These are phyloP conservation scores for Tokudaia muenninki DNA, from an alignment of 2,797 vertebrate genomes.

Conservation along the genomic window DNA sequence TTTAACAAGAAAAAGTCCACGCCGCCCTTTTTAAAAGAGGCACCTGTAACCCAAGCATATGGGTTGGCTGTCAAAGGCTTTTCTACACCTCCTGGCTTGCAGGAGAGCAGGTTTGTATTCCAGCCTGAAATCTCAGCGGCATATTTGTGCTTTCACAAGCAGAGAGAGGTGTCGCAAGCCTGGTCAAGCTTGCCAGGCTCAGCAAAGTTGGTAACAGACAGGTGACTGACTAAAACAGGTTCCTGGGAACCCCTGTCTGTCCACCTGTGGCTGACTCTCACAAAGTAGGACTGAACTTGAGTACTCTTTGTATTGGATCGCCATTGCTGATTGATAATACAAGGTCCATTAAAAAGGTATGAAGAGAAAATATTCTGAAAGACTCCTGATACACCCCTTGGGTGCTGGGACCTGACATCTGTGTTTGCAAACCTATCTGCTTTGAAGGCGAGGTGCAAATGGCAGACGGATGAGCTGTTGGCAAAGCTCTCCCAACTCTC, in stretches of 20 bases:
- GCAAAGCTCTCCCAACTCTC: constrained; percentile 18
- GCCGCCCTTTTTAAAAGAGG: background rate
- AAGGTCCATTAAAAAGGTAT: background rate
- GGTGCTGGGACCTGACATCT: background rate
- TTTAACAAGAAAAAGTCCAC: constrained; percentile 6
- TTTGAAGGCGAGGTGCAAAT: background rate
- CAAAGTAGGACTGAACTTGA: background rate
- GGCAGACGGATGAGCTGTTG: background rate
- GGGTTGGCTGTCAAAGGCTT: background rate
- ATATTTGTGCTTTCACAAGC: constrained; percentile 54
- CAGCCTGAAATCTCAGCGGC: constrained; percentile 11
- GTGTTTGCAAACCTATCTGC: background rate
- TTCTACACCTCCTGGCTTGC: background rate
- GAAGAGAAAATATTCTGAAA: background rate
- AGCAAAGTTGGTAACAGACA: constrained; percentile 23
- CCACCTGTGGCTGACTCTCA: background rate
- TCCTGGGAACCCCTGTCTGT: background rate
- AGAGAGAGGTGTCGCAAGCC: constrained; percentile 55
- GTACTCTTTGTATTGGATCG: background rate
- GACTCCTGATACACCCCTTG: background rate
- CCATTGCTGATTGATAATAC: background rate
- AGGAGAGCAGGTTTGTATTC: constrained; percentile 49
- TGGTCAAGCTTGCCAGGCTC: background rate
- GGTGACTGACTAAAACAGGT: background rate
- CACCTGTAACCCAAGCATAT: background rate